Evolutionary conservation across 2,797 vertebrate genomes (phyloP), one percentile per base, ranked within the genome.

Genomic region (Gobio occitaniae): DNA sequence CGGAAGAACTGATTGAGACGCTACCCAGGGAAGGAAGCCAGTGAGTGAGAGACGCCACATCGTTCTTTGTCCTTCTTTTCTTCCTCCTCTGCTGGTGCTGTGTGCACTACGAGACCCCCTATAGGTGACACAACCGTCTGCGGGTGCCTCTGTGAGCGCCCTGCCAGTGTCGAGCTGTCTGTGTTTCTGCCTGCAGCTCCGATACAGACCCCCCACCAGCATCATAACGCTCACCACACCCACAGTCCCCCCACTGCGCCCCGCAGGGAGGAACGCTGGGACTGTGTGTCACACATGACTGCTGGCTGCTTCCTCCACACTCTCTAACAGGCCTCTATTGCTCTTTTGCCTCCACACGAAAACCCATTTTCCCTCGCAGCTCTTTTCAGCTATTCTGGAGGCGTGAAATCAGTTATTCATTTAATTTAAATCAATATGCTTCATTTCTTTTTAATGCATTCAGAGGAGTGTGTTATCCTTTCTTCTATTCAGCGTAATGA

Each of bases 271-370:
- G 38, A 63, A 65, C 48, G 65, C 72, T 82, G 84, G 84, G 81
- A 80, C 50, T 36, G 80, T 78, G 65, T 82, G 74, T 63, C 74
- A 84, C 86, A 89, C 83, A 83, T 71, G 61, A 77, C 84, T 86
- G 82, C 86, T 85, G 88, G 80, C 85, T 88, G 87, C 82, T 66
- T 47, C n/a, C 63, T 59, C 61, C 10, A 76, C 82, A 54, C 71
- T 65, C 59, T 83, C 47, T 65, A 16, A 75, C 63, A 69, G 36
- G 29, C 56, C 70, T 83, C 44, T 52, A 21, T 36, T 84, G 72
- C 82, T 84, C 72, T 84, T 83, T 65, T 66, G 32, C 61, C 47
- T 83, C 44, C 41, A 50, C 25, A 61, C 16, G 25, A 83, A 41
- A 84, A 44, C 9, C 81, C 32, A 63, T 77, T 69, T 61, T 47